Percentiles rank a stretch among this genome's conserved stretches.
These are phyloP conservation scores for Caenorhabditis sp. DNA, from an alignment of 2,888 invertebrate species.

Conservation along the genomic window DNA sequence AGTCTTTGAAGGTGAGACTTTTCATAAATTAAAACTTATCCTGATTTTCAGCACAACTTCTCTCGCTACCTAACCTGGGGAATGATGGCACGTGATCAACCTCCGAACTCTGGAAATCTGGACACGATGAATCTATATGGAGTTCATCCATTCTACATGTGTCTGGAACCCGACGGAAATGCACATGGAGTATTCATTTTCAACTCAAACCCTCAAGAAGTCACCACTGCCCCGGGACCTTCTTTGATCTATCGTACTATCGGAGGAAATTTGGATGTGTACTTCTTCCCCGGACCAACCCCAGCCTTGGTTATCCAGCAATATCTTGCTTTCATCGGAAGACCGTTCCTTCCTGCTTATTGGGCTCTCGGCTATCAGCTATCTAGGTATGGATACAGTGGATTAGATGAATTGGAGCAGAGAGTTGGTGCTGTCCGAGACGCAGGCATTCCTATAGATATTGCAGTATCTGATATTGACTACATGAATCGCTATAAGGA, in stretches of 20 bases:
- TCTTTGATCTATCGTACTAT: conserved; percentile 88
- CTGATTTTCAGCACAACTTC: conserved; percentile 78
- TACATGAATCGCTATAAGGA: conserved; percentile 90
- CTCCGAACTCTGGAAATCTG: conserved; percentile 71
- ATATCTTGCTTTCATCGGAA: conserved; percentile 76
- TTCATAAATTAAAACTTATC: not conserved
- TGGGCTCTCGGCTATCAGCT: conserved; percentile 83
- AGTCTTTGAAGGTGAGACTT: conserved; percentile 73
- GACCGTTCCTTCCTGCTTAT: conserved; percentile 82
- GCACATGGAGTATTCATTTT: conserved; percentile 81
- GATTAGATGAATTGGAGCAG: conserved; percentile 73
- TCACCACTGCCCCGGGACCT: conserved; percentile 79
- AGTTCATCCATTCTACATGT: conserved; percentile 81
- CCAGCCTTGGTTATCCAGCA: conserved; percentile 83
- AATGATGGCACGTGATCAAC: conserved; percentile 79
- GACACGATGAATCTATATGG: conserved; percentile 80
- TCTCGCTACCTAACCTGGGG: conserved; percentile 78
- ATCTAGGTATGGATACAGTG: conserved; percentile 76
- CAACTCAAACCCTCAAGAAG: conserved; percentile 80
- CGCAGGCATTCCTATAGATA: conserved; percentile 85
- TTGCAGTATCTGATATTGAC: conserved; percentile 90
- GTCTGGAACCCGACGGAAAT: conserved; percentile 78
- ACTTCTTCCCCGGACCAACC: conserved; percentile 84
- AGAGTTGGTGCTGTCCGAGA: conserved; percentile 81
- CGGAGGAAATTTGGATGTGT: conserved; percentile 84